Evolutionary conservation across 1,140 invertebrate species (phyloP).

Genomic region (Camponotus floridanus): DNA sequence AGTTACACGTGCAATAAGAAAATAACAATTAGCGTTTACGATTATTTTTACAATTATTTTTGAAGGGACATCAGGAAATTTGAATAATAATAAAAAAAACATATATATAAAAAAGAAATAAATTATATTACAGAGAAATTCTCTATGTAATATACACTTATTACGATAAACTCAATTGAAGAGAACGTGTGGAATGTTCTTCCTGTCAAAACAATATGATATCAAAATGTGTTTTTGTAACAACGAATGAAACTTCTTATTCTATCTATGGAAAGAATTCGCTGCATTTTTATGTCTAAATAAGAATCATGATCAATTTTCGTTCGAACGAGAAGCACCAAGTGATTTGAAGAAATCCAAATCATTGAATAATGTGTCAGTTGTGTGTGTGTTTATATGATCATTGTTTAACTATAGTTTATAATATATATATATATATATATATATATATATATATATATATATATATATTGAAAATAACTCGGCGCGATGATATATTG

Average conservation of each 20-base stretch:
- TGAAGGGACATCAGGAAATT: background rate
- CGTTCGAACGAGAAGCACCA: background rate
- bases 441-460: background rate
- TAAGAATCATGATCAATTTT: background rate
- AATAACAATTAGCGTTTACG: no score
- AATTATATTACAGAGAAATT: background rate
- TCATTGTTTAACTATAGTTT: background rate
- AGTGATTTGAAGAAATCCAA: no score
- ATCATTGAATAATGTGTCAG: background rate
- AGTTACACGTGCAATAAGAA: no score
- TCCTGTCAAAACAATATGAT: background rate
- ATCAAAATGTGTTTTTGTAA: background rate
- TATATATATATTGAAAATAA: constrained; percentile 28
- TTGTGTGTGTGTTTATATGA: no score
- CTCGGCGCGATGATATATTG: background rate
- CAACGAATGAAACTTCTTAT: background rate
- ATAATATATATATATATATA: background rate
- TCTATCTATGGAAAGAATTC: background rate
- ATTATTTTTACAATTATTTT: background rate
- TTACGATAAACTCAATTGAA: background rate
- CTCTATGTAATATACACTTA: background rate
- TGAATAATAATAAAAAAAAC: background rate
- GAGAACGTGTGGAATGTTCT: background rate
- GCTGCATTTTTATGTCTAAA: background rate
- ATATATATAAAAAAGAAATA: background rate